Conservation (phyloP, 1,140 invertebrate species). For the Aphidius ervi region DNA sequence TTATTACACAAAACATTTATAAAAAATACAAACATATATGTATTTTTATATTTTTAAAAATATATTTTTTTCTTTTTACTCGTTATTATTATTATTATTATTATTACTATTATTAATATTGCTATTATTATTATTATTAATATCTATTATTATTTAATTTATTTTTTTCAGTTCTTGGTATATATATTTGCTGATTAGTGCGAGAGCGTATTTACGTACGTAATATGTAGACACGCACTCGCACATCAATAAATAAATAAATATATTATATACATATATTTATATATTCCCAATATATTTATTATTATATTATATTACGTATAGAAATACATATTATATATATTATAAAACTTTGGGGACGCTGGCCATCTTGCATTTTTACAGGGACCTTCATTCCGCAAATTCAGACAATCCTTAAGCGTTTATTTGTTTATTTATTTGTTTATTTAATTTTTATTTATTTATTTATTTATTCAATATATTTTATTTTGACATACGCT, state of each 20-base stretch:
- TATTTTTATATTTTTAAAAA: slow-evolving; percentile 29
- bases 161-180: not conserved
- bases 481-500: slow-evolving; percentile 27
- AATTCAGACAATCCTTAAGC: slow-evolving; percentile 53
- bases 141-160: not conserved
- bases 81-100: slow-evolving; percentile 33
- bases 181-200: slow-evolving; percentile 4
- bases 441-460: slow-evolving; percentile 30
- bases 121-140: not conserved
- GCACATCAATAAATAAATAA: slow-evolving; percentile 30
- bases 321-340: slow-evolving; percentile 22
- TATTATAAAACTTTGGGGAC: slow-evolving; percentile 48
- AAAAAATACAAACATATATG: slow-evolving; percentile 26
- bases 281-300: slow-evolving; percentile 27
- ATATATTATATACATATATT: slow-evolving; percentile 32
- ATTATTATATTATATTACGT: slow-evolving; percentile 40
- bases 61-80: slow-evolving; percentile 26
- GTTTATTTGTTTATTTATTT: slow-evolving; percentile 48
- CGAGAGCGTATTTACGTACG: slow-evolving; percentile 44
- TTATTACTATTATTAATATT: not conserved
- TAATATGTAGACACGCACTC: slow-evolving; percentile 34
- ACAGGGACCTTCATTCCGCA: slow-evolving; percentile 52
- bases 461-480: slow-evolving; percentile 29
- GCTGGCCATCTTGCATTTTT: slow-evolving; percentile 55
- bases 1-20: slow-evolving; percentile 19